Base-by-base conservation (phyloP, 2,113 vertebrate species). In the Oryzias javanicus region DNA sequence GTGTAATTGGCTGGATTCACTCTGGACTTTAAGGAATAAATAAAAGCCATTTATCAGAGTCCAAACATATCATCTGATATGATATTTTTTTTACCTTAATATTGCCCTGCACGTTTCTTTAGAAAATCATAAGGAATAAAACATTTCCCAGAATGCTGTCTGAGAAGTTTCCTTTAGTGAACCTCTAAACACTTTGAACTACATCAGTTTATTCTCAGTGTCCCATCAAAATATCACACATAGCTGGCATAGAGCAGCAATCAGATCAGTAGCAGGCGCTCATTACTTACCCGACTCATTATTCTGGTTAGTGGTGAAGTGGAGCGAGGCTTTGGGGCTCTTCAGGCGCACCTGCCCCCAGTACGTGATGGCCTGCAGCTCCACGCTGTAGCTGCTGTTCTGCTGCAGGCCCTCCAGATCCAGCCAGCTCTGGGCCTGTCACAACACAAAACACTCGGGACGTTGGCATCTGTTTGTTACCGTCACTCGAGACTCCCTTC, bases 281-380 rank as follows among this genome's bases (percentile, higher is more conserved):
- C 16, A 15, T 4, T 71, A 46, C 91, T 89, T 88, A 97, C 95
- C 90, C 74, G 56, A 83, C 60, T 87, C 89, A 44, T 84, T 67
- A 72, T 84, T 76, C 40, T 91, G 81, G 48, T 46, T 12, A 24
- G 94, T 89, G 24, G 87, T 92, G 89, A 98, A 96, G 51, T 89
- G 93, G 5, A 98, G 88, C 17, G 93, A 90, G 22, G 91, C 94
- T 80, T 96, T 98, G 60, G 90, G 56, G 61, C 96, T 96, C 92
- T 96, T 98, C 35, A 98, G 91, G 12, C 96, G 94, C 16, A 91
- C 91, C 89, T 96, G 95, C 51, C 95, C 94, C 96, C 96, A 98
- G 22, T 95, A 94, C 0, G 94, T 90, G 67, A 98, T 78, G 18
- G 94, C 95, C 84, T 98, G 96, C 45, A 98, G 81, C 82, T 97